Base-by-base conservation (phyloP, 2,113 vertebrate genomes). In the Suricata suricatta region DNA sequence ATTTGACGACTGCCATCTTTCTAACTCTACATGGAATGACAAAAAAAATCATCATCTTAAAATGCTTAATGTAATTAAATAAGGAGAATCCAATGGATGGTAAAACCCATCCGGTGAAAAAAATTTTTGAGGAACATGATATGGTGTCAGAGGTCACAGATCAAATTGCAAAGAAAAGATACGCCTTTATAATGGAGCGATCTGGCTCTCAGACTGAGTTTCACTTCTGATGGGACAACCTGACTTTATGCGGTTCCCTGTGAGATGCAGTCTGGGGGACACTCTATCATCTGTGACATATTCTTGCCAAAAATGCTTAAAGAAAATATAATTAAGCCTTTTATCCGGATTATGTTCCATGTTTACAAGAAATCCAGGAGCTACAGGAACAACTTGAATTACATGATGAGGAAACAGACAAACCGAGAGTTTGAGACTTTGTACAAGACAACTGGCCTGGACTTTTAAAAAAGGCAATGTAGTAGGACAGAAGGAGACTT, bases 51-150 rank as follows among this genome's bases (percentile, higher is more conserved):
- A 63, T 21, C 3, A 60, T 76, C 94, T 93, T 90, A 23, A 9
- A 97, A 72, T 7, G 6, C 29, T 86, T 68, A 64, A 29, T 94
- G 35, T 79, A 85, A 96, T 80, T 95, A 94, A 95, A 14, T 93
- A 29, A 90, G 54, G n/a, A 41, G 79, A 57, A 74, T 71, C 72
- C 19, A 72, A 66, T 83, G n/a, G 60, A 35, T 64, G 21, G n/a
- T 79, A 68, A 93, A 69, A 41, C 21, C 41, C 10, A 47, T 41
- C 77, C 13, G 16, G 33, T 74, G 33, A 86, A 87, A 76, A 25
- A 66, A 77, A n/a, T 9, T 50, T 41, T 68, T 71, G 52, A 68
- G 47, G 47, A 76, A 69, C 33, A 64, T 38, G 54, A 57, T 68
- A 23, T 41, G 7, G 33, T 81, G 5, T 69, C 41, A 66, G 21